A percentile compares a stretch with the other conserved stretches of the same genome.
Evolutionary conservation across 37 sponge, comb jelly and placozoan species (phyloP).

Genomic region (Diacarnus erythraeanus): DNA sequence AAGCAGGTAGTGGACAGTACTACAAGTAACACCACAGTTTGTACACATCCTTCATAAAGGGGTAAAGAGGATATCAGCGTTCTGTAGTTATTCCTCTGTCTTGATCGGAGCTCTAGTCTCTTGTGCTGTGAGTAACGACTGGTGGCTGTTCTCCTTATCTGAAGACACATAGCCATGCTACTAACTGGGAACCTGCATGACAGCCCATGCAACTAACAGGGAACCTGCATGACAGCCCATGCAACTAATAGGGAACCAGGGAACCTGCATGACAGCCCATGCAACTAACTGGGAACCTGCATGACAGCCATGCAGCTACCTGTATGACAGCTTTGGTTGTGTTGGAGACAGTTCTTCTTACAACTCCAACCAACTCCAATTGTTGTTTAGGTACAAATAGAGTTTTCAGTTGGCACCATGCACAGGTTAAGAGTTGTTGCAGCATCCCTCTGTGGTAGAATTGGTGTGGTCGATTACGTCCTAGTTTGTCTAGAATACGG

Average conservation of each 20-base stretch:
- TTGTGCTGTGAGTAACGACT: constrained; percentile 26
- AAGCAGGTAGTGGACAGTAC: neutral
- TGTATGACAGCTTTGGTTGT: constrained; percentile 23
- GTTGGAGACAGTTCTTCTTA: constrained; percentile 36
- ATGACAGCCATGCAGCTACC: constrained; percentile 14
- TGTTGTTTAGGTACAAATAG: constrained; percentile 28
- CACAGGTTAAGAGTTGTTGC: neutral
- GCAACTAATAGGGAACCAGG: neutral
- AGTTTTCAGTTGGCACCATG: constrained; percentile 34
- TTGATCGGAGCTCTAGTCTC: constrained; percentile 37
- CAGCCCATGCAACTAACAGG: neutral
- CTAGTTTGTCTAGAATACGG: neutral
- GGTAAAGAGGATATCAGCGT: constrained; percentile 21
- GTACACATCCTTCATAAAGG: constrained; percentile 4
- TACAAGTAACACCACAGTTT: neutral
- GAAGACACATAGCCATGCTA: neutral
- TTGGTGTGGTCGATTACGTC: neutral
- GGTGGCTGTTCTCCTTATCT: constrained; percentile 34
- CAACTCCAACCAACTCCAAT: constrained; percentile 58
- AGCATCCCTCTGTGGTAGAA: neutral
- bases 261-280: neutral
- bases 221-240: neutral
- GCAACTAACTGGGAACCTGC: neutral
- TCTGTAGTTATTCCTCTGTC: constrained; percentile 72
- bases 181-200: neutral